A percentile compares a stretch with the other conserved stretches of the same genome.
Evolutionary conservation across 2,797 vertebrate genomes (phyloP).

Genomic region (Muraenolepis orangiensis): DNA sequence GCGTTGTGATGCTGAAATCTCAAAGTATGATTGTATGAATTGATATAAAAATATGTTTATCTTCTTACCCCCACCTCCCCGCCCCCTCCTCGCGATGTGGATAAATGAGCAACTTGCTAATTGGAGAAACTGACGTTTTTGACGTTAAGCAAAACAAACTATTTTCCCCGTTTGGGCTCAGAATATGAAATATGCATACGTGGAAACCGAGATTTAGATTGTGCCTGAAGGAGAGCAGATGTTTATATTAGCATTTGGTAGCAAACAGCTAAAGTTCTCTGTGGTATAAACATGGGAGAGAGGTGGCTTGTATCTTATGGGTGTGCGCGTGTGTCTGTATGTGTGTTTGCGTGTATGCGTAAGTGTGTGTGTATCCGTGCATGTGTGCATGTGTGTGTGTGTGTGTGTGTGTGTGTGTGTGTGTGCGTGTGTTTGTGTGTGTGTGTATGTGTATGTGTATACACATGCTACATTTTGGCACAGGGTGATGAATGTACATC

Average conservation of each 20-base stretch:
- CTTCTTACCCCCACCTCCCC: too few species aligned
- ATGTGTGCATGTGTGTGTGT: neutral
- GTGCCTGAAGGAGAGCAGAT: neutral
- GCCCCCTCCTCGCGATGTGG: too few species aligned
- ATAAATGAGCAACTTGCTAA: too few species aligned
- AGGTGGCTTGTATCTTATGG: neutral
- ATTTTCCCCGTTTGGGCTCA: neutral
- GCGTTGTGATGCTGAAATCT: neutral
- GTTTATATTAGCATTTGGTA: neutral
- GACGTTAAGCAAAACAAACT: neutral
- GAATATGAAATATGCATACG: neutral
- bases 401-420: neutral
- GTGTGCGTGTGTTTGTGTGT: neutral
- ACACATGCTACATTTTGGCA: too few species aligned
- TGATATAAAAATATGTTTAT: too few species aligned
- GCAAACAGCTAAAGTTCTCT: neutral
- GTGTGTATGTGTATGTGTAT: neutral
- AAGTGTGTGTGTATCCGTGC: neutral
- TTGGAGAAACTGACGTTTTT: neutral
- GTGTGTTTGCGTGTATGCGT: neutral
- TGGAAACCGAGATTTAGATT: neutral
- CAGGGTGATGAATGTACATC: too few species aligned
- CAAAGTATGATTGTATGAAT: neutral
- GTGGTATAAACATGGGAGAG: neutral
- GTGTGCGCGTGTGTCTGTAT: neutral